phyloP scores from a whole-genome alignment of 2,113 vertebrate species.

The Crotophaga sulcirostris region DNA sequence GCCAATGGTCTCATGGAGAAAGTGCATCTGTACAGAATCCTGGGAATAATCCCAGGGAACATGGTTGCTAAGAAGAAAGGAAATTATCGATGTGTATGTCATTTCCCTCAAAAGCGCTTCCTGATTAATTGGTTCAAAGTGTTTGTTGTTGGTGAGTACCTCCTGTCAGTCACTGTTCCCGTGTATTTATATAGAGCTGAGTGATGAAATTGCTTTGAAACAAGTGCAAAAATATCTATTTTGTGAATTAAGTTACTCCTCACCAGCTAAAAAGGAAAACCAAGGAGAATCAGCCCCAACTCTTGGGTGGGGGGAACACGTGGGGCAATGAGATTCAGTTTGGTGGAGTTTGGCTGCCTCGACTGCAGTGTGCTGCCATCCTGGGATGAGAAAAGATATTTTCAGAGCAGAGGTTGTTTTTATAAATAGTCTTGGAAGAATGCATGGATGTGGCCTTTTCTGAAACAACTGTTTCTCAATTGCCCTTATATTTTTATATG shows the following conservation, averaged over 20 bases:
- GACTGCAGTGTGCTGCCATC: background rate
- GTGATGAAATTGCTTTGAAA: background rate
- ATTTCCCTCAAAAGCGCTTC: background rate
- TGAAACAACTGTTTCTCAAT: background rate
- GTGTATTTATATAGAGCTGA: background rate
- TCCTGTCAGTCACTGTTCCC: background rate
- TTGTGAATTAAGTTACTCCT: background rate
- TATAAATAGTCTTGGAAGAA: background rate
- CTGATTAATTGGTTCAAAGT: background rate
- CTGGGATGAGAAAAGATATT: background rate
- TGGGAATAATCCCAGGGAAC: background rate
- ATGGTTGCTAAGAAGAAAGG: background rate
- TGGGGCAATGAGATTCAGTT: slow-evolving; percentile 5
- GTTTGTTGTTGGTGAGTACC: background rate
- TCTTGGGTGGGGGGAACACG: background rate
- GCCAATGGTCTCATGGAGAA: background rate
- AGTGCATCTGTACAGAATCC: background rate
- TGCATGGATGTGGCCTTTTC: background rate
- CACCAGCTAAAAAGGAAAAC: background rate
- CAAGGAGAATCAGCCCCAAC: background rate
- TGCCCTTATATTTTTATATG: background rate
- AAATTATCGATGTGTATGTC: background rate
- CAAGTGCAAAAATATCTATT: background rate
- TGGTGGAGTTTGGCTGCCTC: slow-evolving; percentile 1
- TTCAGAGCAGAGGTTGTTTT: slow-evolving; percentile 1